Base-by-base conservation (phyloP, 1,140 invertebrate species). In the Eupeodes corollae region DNA sequence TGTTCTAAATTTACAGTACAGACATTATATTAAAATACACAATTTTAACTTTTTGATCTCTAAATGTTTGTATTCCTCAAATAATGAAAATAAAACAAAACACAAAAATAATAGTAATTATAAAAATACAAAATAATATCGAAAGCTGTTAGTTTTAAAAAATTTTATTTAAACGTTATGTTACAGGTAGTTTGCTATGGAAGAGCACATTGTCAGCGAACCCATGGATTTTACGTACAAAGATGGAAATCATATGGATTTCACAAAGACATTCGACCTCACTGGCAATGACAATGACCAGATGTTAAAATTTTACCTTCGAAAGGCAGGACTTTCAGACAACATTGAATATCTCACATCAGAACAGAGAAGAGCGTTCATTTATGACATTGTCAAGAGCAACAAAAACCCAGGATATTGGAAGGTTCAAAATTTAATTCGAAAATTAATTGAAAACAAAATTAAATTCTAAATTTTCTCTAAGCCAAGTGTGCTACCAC, bases 301-400 rank as follows among this genome's bases (percentile, higher is more conserved):
- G 48, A 61, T 63, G 54, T 54, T 64, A 3, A 59, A 59, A 26
- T 42, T 64, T 35, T 64, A 64, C 48, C 39, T 64, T 42, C 54
- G 57, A 31, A 63, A 57, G 46, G 61, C 61, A 31, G 55, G 63
- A 15, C 38, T 59, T 6, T 46, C 52, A 39, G 61, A 61, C 42
- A 53, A 64, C 26, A 53, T 64, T 34, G 52, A 61, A 30, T 50
- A 48, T 8, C 45, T 64, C 39, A 54, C 61, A 41, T 45, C 59
- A 18, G 48, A 61, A 14, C 56, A 59, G 53, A 47, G 61, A 21
- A 57, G 61, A 15, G 52, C 61, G 21, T 64, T 64, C 43, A 56
- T 64, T 18, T 64, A 64, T 46, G 61, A 64, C 53, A 64, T 64
- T 53, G 58, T 64, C 47, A 58, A 59, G 38, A 64, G 61, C 51